phyloP scores from a whole-genome alignment of 1,140 invertebrate species.

The Neodiprion virginianus region DNA sequence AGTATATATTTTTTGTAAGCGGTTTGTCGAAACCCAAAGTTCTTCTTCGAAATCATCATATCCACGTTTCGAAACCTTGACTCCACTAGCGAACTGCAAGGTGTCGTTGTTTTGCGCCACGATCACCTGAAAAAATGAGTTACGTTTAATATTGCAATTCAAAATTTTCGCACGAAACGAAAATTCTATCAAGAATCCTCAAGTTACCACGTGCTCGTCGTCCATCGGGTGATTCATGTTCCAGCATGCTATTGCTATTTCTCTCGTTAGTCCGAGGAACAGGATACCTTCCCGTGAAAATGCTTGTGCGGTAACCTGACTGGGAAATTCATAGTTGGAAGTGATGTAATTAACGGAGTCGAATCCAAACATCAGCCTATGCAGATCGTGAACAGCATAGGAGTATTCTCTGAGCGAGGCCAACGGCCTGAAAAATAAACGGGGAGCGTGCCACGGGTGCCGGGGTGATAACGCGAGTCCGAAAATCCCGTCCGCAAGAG shows the following conservation, averaged over 20 bases:
- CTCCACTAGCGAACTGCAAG: conserved; percentile 28
- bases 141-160: neutral
- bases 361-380: conserved; percentile 2
- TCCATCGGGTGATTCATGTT: conserved; percentile 33
- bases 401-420: conserved; percentile 72
- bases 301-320: conserved; percentile 49
- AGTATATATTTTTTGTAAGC: conserved; percentile 12
- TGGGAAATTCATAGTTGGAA: conserved; percentile 27
- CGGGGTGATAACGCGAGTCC: conserved; percentile 65
- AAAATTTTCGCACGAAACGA: too few species aligned
- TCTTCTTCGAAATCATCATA: neutral
- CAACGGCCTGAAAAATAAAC: conserved; percentile 74
- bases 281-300: conserved; percentile 44
- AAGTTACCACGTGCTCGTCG: conserved; percentile 30
- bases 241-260: conserved; percentile 54
- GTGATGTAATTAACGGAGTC: conserved; percentile 21
- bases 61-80: conserved; percentile 20
- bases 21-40: neutral
- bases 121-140: conserved; percentile 13
- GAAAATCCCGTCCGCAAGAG: conserved; percentile 74
- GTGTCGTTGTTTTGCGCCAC: conserved; percentile 20
- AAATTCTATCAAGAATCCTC: conserved; percentile 15
- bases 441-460: conserved; percentile 59
- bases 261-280: conserved; percentile 45
- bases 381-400: conserved; percentile 44